Base-by-base conservation (phyloP, 2,797 vertebrate genomes). In the Gallinago solitaria region DNA sequence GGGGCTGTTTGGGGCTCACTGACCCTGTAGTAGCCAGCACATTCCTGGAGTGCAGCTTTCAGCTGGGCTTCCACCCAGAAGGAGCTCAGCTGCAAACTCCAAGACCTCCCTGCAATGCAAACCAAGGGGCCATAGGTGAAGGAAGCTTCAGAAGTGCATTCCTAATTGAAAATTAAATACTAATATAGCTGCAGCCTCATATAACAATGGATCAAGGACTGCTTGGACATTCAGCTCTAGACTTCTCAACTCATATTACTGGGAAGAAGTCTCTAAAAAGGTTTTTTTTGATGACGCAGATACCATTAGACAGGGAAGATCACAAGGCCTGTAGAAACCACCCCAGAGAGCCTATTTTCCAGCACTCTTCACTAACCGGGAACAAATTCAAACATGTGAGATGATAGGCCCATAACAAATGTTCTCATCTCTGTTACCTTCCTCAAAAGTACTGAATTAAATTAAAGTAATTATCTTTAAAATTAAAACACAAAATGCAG, bases 381-480 rank as follows among this genome's bases (percentile, higher is more conserved):
- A 54, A 20, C 68, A 73, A 82, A 57, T 79, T 86, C 76, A 75
- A 76, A 73, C 53, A 25, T 1, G 7, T 33, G 75, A 91, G 65
- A 85, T 61, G 79, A 91, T 76, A 32, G 75, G n/a, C 51, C 77
- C 63, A 2, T 82, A 94, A 96, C 87, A 86, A 96, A 93, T 91
- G 89, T 94, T 74, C 93, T 93, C 83, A 43, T 83, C 54, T 61
- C 74, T 90, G 91, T 64, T 95, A 86, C 93, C 83, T 94, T 89
- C 91, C 80, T 67, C 70, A 95, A 95, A 93, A 90, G 74, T 69
- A 21, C n/a, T 13, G 80, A 69, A 76, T 94, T 76, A 76, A 95
- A 90, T 87, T 48, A 59, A 93, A 95, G 77, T 86, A 95, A 96
- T 97, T 95, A 95, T 90, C 80, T 91, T 91, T 84, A 81, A 85